These are phyloP conservation scores for Clarias pachynema DNA, from an alignment of 2,797 vertebrate genomes.

Conservation along the genomic window DNA sequence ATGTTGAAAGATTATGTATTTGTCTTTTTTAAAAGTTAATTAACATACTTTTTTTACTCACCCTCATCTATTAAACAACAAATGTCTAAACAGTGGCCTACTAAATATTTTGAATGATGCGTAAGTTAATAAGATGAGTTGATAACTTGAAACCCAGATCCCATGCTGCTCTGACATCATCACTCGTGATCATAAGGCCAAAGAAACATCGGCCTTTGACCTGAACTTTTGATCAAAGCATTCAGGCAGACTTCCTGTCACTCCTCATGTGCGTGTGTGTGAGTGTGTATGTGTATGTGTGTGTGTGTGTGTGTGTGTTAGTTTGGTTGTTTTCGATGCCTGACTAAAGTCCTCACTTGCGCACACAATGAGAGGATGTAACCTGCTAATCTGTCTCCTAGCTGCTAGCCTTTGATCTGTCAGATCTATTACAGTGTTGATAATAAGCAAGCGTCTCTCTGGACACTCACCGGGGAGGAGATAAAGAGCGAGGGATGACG, in stretches of 20 bases:
- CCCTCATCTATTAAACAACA: background rate
- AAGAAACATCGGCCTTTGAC: conserved; percentile 39
- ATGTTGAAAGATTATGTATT: too few species aligned
- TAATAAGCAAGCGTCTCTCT: conserved; percentile 22
- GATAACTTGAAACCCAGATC: background rate
- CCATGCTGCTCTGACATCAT: conserved; percentile 14
- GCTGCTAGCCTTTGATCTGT: conserved; percentile 35
- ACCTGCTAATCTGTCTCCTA: conserved; percentile 34
- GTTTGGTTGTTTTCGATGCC: background rate
- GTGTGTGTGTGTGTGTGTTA: background rate
- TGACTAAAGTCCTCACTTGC: background rate
- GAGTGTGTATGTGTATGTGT: background rate
- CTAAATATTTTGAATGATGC: background rate
- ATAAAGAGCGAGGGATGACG: conserved; percentile 18
- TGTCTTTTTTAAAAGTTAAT: too few species aligned
- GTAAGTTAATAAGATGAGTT: too few species aligned
- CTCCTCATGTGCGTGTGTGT: background rate
- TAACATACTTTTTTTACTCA: too few species aligned
- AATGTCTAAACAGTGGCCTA: background rate
- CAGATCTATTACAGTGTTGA: conserved; percentile 29
- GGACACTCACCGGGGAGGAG: background rate
- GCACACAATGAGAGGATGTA: conserved; percentile 16
- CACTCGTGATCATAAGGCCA: conserved; percentile 9
- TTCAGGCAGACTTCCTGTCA: conserved; percentile 32
- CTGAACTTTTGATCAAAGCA: conserved; percentile 35